A percentile compares a stretch with the other conserved stretches of the same genome.
Evolutionary conservation across 2,888 invertebrate genomes (phyloP).

Genomic region (Tinea semifulvella): DNA sequence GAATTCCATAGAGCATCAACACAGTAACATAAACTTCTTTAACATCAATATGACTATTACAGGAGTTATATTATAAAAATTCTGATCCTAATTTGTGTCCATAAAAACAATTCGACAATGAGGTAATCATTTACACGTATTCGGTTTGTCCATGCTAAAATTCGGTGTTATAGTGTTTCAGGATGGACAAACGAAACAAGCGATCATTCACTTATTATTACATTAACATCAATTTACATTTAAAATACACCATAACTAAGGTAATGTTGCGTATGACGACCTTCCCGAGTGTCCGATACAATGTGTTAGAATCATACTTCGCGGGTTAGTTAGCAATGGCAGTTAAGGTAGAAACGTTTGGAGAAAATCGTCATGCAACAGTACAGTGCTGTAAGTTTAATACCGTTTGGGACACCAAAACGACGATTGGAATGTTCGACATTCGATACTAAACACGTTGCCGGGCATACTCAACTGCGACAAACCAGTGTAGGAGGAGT

Average conservation of each 20-base stretch:
- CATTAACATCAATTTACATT: slow-evolving; percentile 6
- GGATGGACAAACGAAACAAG: too few relatives aligned
- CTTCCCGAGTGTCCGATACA: neutral
- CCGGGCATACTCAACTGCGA: too few relatives aligned
- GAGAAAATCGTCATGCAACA: neutral
- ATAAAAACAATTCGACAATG: neutral
- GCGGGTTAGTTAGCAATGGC: too few relatives aligned
- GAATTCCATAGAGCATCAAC: neutral
- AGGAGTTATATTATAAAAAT: neutral
- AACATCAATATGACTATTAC: neutral
- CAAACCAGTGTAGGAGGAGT: too few relatives aligned
- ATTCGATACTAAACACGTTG: neutral
- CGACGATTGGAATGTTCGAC: slow-evolving; percentile 4
- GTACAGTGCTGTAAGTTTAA: too few relatives aligned
- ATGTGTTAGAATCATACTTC: too few relatives aligned
- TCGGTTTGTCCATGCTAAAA: neutral
- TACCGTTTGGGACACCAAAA: neutral
- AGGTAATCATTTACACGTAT: neutral
- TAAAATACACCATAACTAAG: neutral
- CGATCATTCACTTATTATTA: neutral
- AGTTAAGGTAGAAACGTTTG: neutral
- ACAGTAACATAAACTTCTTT: slow-evolving; percentile 1
- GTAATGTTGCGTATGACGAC: neutral
- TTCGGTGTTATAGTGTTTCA: too few relatives aligned
- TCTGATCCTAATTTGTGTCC: neutral